phyloP scores from a whole-genome alignment of 1,140 invertebrate genomes.

The Halictus rubicundus region DNA sequence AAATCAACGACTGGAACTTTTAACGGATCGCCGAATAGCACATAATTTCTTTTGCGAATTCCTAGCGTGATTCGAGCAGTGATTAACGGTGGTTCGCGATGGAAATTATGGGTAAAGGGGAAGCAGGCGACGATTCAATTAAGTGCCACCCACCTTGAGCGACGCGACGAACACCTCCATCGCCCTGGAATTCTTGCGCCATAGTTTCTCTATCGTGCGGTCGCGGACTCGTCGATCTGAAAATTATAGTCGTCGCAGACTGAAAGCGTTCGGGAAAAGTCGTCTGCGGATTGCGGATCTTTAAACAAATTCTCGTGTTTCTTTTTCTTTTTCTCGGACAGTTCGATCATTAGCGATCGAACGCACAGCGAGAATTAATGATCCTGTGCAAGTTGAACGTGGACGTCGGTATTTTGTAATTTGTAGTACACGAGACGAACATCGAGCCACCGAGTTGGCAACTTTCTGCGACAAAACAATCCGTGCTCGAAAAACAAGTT shows the following conservation, averaged over 20 bases:
- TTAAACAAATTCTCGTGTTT: neutral
- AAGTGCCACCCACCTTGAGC: slow-evolving; percentile 79
- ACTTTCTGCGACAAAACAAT: too few relatives aligned
- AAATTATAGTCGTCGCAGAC: slow-evolving; percentile 65
- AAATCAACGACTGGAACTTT: too few relatives aligned
- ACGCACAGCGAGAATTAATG: too few relatives aligned
- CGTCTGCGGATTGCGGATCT: neutral
- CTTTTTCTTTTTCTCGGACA: too few relatives aligned
- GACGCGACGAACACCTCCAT: slow-evolving; percentile 81
- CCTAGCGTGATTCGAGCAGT: neutral
- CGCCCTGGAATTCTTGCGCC: slow-evolving; percentile 81
- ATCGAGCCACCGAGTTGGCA: too few relatives aligned
- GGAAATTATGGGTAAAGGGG: neutral
- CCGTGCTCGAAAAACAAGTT: too few relatives aligned
- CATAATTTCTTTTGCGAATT: too few relatives aligned
- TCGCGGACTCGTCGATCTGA: slow-evolving; percentile 83
- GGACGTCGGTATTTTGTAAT: too few relatives aligned
- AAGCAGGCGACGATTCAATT: neutral
- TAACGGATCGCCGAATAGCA: too few relatives aligned
- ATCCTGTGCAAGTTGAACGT: too few relatives aligned
- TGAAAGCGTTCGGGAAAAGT: too few relatives aligned
- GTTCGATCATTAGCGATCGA: neutral
- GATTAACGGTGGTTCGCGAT: slow-evolving; percentile 18
- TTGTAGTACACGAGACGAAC: too few relatives aligned
- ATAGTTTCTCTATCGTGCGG: slow-evolving; percentile 81